Conservation (phyloP, 2,797 vertebrate species). For the Cirrhinus molitorella region DNA sequence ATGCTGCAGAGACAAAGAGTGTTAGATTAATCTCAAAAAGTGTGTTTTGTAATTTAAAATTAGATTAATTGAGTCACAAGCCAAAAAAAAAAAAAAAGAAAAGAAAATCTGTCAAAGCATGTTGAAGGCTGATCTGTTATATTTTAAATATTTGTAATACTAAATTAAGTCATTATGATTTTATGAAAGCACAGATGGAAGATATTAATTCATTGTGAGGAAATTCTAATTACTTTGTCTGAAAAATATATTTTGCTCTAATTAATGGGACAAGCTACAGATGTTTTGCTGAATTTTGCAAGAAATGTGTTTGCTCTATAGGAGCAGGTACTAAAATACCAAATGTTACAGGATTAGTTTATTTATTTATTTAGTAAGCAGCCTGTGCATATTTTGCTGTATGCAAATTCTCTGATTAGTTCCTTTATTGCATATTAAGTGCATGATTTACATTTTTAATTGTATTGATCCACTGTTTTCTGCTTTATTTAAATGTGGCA, state of each 20-base stretch:
- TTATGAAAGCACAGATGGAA: slow-evolving; percentile 30
- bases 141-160: slow-evolving; percentile 8
- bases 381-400: slow-evolving; percentile 11
- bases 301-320: slow-evolving; percentile 1
- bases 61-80: too few relatives aligned
- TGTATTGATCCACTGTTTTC: not conserved
- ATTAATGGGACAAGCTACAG: slow-evolving; percentile 22
- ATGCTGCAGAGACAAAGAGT: slow-evolving; percentile 32
- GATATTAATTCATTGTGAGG: slow-evolving; percentile 25
- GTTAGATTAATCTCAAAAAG: too few relatives aligned
- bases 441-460: not conserved
- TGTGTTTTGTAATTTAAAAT: too few relatives aligned
- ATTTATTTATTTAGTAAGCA: not conserved
- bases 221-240: slow-evolving; percentile 17
- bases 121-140: not conserved
- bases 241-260: slow-evolving; percentile 5
- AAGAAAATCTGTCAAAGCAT: not conserved
- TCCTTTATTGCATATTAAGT: not conserved
- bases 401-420: slow-evolving; percentile 34
- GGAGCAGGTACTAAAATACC: slow-evolving; percentile 41
- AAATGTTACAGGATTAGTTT: slow-evolving; percentile 38
- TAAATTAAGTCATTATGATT: slow-evolving; percentile 26
- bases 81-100: too few relatives aligned
- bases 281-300: slow-evolving; percentile 30
- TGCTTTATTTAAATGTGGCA: not conserved